These are phyloP conservation scores for Orchestia grillus DNA, from an alignment of 1,140 invertebrate genomes.

Conservation along the genomic window DNA sequence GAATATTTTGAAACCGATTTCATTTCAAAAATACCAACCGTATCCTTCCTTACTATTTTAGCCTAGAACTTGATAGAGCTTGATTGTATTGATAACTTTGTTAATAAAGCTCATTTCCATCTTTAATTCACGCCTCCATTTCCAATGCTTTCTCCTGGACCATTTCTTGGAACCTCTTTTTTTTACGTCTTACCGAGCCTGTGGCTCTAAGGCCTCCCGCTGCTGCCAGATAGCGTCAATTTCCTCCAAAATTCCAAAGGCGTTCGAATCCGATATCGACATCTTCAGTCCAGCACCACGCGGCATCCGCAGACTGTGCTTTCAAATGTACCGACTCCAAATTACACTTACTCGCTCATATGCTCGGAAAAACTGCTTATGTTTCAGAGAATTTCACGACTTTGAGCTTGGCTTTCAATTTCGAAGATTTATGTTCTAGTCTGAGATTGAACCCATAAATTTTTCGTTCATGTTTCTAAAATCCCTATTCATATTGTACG, in stretches of 20 bases:
- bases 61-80: not conserved
- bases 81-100: not conserved
- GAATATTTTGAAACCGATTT: too few species aligned
- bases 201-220: not conserved
- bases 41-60: too few species aligned
- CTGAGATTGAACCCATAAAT: not conserved
- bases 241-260: not conserved
- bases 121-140: not conserved
- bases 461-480: not conserved
- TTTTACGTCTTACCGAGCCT: not conserved
- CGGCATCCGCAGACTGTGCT: not conserved
- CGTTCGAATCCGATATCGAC: not conserved
- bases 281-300: not conserved
- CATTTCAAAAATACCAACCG: too few species aligned
- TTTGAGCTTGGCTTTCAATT: not conserved
- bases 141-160: not conserved
- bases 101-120: not conserved
- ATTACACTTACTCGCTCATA: not conserved
- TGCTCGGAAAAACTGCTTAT: not conserved
- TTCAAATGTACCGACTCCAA: not conserved
- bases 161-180: not conserved
- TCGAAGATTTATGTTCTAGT: not conserved
- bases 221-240: not conserved
- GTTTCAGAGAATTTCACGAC: not conserved
- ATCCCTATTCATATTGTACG: not conserved